Conservation (phyloP, 2,888 invertebrate species). For the Aspidiotus rigidus region DNA sequence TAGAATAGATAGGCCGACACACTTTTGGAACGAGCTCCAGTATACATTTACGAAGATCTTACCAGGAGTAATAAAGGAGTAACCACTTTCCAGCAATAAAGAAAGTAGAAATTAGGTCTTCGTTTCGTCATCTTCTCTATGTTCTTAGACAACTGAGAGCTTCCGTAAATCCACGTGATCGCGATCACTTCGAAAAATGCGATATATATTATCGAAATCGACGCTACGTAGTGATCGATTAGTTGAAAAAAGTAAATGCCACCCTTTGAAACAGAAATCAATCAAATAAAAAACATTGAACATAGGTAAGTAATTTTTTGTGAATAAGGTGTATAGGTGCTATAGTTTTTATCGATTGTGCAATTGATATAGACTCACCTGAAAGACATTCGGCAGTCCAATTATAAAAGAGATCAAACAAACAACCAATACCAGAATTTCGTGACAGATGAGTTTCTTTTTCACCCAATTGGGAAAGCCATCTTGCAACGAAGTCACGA, state of each 20-base stretch:
- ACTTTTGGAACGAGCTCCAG: no score
- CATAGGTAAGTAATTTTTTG: not conserved
- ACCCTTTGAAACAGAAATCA: slow-evolving; percentile 48
- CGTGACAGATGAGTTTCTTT: slow-evolving; percentile 71
- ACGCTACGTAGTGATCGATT: slow-evolving; percentile 88
- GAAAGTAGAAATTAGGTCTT: slow-evolving; percentile 68
- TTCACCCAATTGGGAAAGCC: slow-evolving; percentile 82
- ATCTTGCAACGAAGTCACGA: slow-evolving; percentile 86
- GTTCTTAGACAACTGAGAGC: slow-evolving; percentile 66
- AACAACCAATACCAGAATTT: slow-evolving; percentile 71
- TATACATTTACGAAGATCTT: slow-evolving; percentile 40
- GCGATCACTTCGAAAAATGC: slow-evolving; percentile 90
- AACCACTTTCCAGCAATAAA: slow-evolving; percentile 74
- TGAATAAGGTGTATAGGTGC: no score
- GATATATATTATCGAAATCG: slow-evolving; percentile 80
- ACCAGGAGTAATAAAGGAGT: slow-evolving; percentile 69
- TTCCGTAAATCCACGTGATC: slow-evolving; percentile 86
- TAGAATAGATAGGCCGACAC: not conserved
- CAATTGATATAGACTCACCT: no score
- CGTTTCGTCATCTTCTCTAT: slow-evolving; percentile 83
- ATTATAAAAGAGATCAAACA: slow-evolving; percentile 72
- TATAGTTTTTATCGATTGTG: no score
- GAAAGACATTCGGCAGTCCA: slow-evolving; percentile 78
- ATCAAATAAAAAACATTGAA: not conserved
- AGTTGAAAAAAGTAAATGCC: slow-evolving; percentile 86